Conservation (phyloP, 2,888 invertebrate species). For the Caradrina kadenii region DNA sequence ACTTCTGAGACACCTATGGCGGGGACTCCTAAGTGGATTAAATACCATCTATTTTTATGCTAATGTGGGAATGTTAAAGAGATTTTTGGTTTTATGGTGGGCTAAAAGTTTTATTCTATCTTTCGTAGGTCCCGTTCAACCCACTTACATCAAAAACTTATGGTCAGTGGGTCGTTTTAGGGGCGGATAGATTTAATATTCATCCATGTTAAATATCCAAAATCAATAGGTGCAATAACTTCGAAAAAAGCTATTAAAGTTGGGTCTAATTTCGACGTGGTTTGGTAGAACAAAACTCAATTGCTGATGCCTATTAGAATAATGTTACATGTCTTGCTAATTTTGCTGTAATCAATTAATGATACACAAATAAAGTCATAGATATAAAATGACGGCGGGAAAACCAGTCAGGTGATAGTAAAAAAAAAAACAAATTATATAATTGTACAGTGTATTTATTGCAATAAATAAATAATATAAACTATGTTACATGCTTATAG, state of each 20-base stretch:
- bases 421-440: conserved; percentile 22
- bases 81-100: neutral
- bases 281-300: neutral
- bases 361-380: neutral
- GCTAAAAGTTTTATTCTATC: neutral
- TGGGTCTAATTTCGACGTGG: no score
- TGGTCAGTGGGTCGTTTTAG: no score
- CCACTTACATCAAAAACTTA: no score
- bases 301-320: neutral
- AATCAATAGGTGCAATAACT: no score
- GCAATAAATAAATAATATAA: conserved; percentile 70
- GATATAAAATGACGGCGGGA: neutral
- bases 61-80: conserved; percentile 43
- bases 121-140: neutral
- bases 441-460: conserved; percentile 63
- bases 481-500: conserved; percentile 75
- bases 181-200: no score
- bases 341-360: no score
- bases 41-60: conserved; percentile 58
- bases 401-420: neutral
- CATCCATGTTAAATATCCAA: no score
- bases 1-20: conserved; percentile 45
- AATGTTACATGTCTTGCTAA: no score
- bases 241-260: no score
- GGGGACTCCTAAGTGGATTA: conserved; percentile 58